These are phyloP conservation scores for Sinodicranocentrus sp. DNA, from an alignment of 2,888 invertebrate species.

Conservation along the genomic window DNA sequence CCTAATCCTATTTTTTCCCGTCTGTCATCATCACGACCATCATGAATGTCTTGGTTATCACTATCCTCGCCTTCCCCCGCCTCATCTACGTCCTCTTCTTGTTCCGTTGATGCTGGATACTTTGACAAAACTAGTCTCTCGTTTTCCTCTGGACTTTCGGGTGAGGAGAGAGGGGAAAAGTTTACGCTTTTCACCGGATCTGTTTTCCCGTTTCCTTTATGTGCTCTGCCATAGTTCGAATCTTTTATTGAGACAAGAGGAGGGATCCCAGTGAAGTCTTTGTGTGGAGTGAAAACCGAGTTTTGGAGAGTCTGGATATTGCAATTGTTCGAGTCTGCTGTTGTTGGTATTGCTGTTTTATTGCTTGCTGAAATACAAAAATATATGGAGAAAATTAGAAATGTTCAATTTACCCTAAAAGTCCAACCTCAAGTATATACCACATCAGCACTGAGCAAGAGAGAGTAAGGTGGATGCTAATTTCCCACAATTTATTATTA, in stretches of 20 bases:
- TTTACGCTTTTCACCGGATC: constrained; percentile 39
- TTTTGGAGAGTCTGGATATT: constrained; percentile 45
- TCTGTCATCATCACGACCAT: constrained; percentile 22
- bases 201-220: neutral
- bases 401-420: no score
- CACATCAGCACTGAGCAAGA: no score
- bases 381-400: no score
- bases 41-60: constrained; percentile 26
- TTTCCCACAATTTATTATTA: no score
- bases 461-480: no score
- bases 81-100: constrained; percentile 32
- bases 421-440: no score
- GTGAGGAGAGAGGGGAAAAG: constrained; percentile 59
- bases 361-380: neutral
- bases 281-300: constrained; percentile 22
- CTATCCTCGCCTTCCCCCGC: neutral
- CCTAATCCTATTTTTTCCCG: constrained; percentile 45
- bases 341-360: constrained; percentile 24
- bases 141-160: constrained; percentile 54
- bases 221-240: constrained; percentile 1
- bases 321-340: constrained; percentile 57
- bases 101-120: neutral
- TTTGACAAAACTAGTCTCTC: constrained; percentile 15
- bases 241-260: constrained; percentile 11
- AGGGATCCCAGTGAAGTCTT: constrained; percentile 21